These are phyloP conservation scores for Mycteria americana DNA, from an alignment of 2,797 vertebrate genomes.

Conservation along the genomic window DNA sequence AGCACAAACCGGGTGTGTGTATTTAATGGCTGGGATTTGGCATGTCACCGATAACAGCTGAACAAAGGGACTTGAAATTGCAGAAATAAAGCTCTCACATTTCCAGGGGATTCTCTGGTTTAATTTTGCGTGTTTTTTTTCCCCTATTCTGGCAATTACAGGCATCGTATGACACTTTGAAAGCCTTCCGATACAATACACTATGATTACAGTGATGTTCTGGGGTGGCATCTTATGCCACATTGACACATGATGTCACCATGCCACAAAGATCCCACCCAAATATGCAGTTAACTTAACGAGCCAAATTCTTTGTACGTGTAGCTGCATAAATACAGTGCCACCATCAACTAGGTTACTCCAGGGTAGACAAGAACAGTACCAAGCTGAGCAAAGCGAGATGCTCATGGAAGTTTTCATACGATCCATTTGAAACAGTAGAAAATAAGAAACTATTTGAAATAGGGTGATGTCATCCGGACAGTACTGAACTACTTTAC, in stretches of 20 bases:
- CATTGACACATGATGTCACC: fast-evolving
- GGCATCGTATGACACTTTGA: fast-evolving
- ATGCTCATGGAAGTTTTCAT: background rate
- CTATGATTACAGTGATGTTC: fast-evolving
- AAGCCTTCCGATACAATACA: background rate
- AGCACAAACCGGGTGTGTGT: background rate
- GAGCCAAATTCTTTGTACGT: background rate
- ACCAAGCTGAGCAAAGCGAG: background rate
- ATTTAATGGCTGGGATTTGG: fast-evolving
- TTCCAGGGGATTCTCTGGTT: background rate
- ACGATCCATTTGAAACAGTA: background rate
- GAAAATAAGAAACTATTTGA: background rate
- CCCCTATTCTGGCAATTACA: fast-evolving
- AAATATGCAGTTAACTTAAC: fast-evolving
- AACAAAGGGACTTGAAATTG: background rate
- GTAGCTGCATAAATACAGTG: background rate
- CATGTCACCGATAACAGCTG: background rate
- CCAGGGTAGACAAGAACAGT: background rate
- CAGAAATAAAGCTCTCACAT: background rate
- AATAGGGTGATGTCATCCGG: background rate
- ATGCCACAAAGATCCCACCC: background rate
- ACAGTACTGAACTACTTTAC: background rate
- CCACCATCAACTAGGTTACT: background rate
- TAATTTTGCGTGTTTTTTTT: background rate
- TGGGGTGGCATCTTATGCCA: background rate